phyloP scores from a whole-genome alignment of 2,113 vertebrate species.

The Ellobius talpinus region DNA sequence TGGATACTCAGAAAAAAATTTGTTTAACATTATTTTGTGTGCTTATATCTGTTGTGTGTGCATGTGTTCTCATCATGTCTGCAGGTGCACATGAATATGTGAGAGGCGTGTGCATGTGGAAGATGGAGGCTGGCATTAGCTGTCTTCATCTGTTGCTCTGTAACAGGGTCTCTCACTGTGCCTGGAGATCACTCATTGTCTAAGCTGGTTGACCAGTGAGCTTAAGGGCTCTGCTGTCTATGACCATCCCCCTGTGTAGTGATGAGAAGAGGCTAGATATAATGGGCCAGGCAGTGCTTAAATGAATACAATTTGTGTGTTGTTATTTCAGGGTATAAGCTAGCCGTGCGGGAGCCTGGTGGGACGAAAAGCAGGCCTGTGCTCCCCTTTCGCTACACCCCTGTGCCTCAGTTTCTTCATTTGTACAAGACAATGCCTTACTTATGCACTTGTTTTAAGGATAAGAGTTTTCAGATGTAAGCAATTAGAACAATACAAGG shows the following conservation, averaged over 20 bases:
- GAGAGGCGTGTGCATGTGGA: background rate
- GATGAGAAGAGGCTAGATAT: too few relatives aligned
- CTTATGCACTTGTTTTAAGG: background rate
- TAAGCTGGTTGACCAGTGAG: background rate
- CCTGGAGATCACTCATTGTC: background rate
- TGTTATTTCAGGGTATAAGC: too few relatives aligned
- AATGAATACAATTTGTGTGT: too few relatives aligned
- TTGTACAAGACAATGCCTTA: background rate
- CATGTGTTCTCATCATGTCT: too few relatives aligned
- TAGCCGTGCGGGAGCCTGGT: too few relatives aligned
- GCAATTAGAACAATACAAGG: background rate
- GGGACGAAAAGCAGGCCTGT: too few relatives aligned
- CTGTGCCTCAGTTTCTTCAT: background rate
- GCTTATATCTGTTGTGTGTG: background rate
- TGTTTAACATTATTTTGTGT: background rate
- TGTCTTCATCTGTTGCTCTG: background rate
- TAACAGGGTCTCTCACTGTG: background rate
- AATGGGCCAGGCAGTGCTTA: too few relatives aligned
- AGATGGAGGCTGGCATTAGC: background rate
- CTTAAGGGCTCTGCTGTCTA: background rate
- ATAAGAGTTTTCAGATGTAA: background rate
- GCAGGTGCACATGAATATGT: background rate
- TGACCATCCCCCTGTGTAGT: background rate
- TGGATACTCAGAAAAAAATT: conserved; percentile 1
- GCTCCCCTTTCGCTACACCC: too few relatives aligned